Evolutionary conservation across 2,113 vertebrate genomes (phyloP).

Genomic region (Recurvirostra avosetta): DNA sequence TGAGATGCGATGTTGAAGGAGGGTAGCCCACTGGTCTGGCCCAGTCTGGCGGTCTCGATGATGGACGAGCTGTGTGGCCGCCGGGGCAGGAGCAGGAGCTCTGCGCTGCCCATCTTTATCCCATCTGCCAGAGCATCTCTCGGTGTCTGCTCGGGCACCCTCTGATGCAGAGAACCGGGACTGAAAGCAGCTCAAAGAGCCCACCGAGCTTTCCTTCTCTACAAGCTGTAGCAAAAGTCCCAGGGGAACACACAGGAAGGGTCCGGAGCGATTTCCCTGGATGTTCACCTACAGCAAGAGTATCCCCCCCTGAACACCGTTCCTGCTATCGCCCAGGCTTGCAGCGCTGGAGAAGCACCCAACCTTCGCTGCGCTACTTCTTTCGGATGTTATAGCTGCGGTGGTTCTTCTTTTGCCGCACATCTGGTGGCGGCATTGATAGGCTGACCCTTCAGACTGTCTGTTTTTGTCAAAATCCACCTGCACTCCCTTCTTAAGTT

Average conservation of each 20-base stretch:
- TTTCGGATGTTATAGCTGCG: background rate
- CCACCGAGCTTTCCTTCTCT: background rate
- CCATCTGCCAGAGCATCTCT: background rate
- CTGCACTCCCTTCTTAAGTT: background rate
- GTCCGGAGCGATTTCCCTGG: background rate
- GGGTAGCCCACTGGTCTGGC: background rate
- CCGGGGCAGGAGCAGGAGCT: background rate
- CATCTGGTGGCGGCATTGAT: background rate
- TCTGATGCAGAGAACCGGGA: background rate
- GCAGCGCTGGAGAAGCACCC: background rate
- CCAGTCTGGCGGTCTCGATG: background rate
- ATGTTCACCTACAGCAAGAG: background rate
- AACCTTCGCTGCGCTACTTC: background rate
- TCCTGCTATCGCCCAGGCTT: background rate
- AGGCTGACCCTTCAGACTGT: background rate
- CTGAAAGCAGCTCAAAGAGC: background rate
- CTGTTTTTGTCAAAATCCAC: background rate
- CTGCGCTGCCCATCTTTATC: background rate
- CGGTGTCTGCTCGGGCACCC: background rate
- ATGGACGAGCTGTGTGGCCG: background rate
- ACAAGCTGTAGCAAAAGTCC: background rate
- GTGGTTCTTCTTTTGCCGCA: background rate
- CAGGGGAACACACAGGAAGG: background rate
- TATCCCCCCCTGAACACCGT: background rate
- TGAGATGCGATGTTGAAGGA: accelerated